phyloP scores from a whole-genome alignment of 1,140 invertebrate species.

The Ceratina calcarata region DNA sequence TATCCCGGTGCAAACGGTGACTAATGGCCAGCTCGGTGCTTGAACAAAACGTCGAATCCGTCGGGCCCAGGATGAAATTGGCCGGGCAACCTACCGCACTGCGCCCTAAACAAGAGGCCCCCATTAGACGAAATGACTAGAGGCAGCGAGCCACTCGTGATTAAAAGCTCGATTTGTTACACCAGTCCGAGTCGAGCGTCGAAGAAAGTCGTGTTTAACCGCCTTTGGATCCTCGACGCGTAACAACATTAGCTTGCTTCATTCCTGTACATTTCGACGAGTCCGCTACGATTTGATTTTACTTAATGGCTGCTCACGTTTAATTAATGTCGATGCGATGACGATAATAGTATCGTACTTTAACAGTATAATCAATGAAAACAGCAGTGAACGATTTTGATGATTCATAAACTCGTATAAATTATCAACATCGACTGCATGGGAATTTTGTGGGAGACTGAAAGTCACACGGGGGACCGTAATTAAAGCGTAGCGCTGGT shows the following conservation, averaged over 20 bases:
- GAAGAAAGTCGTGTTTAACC: constrained; percentile 1
- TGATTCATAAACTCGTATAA: background rate
- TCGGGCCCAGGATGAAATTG: constrained; percentile 56
- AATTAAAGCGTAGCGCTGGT: constrained; percentile 52
- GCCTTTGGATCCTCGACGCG: background rate
- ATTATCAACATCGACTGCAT: constrained; percentile 19
- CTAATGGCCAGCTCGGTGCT: constrained; percentile 64
- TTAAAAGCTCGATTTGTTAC: constrained; percentile 75
- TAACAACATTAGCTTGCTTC: constrained; percentile 17
- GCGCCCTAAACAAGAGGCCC: constrained; percentile 69
- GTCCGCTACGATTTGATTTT: background rate
- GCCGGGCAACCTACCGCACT: constrained; percentile 64
- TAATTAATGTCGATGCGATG: background rate
- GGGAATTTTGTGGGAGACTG: constrained; percentile 42
- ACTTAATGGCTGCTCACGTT: background rate
- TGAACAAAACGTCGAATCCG: constrained; percentile 64
- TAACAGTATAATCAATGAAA: too few species aligned
- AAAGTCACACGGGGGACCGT: background rate
- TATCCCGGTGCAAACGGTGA: constrained; percentile 48
- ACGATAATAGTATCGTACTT: background rate
- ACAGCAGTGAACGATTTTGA: background rate
- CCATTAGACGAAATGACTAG: constrained; percentile 70
- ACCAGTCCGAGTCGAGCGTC: constrained; percentile 33
- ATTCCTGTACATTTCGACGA: background rate
- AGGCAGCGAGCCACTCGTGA: constrained; percentile 69